These are phyloP conservation scores for Mobula hypostoma DNA, from an alignment of 2,113 vertebrate species.

Conservation along the genomic window DNA sequence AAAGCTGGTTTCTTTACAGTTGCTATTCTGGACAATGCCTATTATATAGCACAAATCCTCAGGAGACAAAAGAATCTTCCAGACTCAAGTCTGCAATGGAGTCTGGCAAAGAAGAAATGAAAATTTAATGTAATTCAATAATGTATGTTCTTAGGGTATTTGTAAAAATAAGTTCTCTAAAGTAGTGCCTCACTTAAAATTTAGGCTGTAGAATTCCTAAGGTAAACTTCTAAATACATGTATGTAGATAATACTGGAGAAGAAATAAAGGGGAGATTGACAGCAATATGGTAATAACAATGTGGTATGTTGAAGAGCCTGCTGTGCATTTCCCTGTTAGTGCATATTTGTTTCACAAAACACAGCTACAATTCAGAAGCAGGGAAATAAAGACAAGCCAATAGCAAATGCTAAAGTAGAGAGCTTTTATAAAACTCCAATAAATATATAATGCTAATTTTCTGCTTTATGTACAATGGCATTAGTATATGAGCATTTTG, in stretches of 20 bases:
- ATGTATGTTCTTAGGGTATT: neutral
- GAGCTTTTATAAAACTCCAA: constrained; percentile 13
- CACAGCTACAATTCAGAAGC: constrained; percentile 3
- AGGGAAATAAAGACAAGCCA: constrained; percentile 10
- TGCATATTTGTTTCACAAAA: constrained; percentile 26
- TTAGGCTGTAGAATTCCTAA: neutral
- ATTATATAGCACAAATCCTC: neutral
- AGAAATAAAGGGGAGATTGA: neutral
- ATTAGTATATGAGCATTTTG: constrained; percentile 19
- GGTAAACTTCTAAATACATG: neutral
- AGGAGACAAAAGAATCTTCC: neutral
- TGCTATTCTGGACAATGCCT: neutral
- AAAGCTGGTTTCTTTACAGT: constrained; percentile 1
- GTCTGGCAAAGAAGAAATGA: neutral
- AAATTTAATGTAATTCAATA: neutral
- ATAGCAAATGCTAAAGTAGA: constrained; percentile 29
- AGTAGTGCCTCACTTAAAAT: constrained; percentile 20
- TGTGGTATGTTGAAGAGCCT: neutral
- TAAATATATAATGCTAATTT: constrained; percentile 31
- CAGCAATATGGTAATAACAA: neutral
- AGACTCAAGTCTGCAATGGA: neutral
- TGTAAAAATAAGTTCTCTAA: neutral
- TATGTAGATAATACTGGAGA: neutral
- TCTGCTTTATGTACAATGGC: constrained; percentile 18
- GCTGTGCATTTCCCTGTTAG: constrained; percentile 27